Evolutionary conservation across 2,888 invertebrate species (phyloP), one percentile per base, ranked within the genome.

Genomic region (Luffia ferchaultella): DNA sequence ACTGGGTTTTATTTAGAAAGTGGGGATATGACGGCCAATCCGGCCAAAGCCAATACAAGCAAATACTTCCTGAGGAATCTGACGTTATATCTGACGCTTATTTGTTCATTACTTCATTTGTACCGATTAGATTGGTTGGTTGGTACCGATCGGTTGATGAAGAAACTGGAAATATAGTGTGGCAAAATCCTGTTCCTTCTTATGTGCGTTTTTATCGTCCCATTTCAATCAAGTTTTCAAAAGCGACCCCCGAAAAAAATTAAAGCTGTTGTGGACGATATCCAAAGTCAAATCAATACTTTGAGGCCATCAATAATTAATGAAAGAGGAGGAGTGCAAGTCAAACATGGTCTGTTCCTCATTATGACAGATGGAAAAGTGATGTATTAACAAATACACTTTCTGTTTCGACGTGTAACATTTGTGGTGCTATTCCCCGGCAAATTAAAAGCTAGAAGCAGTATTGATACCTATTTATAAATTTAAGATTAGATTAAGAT

Each of bases 291-390:
- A 50, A 50, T 30, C 45, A 2, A 30, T 18, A 15, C 18, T 48
- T 51, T 58, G 40, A 1, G 15, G 3, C 46, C 57, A 51, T 50
- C 55, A 43, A 15, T 49, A 30, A 55, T 57, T 18, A 57, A 56
- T 48, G 53, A 53, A 48, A 52, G 50, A 19, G 50, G 45, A 7
- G 52, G 40, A 30, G 45, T 55, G 2, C 17, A 53, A 50, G 52
- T 57, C 7, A 56, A 55, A 17, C 55, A 59, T 50, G 50, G 59
- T 53, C 53, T 59, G 20, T 59, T 57, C 54, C 47, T 60, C 16
- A 58, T 58, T 18, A 59, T 57, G 59, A 56, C 57, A 45, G 58
- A 61, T 47, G 58, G 57, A 1, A 60, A 59, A 49, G 59, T 55
- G 30, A 52, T 42, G 49, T 55, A 30, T 50, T 58, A 49, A 56